These are phyloP conservation scores for Parasteatoda tepidariorum DNA, from an alignment of 1,140 invertebrate genomes.

Conservation along the genomic window DNA sequence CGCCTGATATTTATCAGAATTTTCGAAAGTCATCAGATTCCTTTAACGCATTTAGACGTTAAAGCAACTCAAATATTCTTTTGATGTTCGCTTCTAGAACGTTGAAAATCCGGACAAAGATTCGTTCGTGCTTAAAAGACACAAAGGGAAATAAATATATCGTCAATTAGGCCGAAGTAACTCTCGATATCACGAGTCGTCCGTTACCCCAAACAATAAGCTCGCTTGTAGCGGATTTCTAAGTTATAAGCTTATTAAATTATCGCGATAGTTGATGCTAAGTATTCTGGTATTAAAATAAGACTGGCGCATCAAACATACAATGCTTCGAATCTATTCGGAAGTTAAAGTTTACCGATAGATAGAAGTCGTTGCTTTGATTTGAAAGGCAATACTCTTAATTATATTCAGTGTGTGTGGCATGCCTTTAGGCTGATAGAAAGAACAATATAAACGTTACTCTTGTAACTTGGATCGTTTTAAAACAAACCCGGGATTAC, in stretches of 20 bases:
- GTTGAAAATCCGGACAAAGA: slow-evolving; percentile 9
- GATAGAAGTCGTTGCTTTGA: slow-evolving; percentile 37
- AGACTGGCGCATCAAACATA: slow-evolving; percentile 21
- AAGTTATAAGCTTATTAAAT: slow-evolving; percentile 59
- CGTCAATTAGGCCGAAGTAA: slow-evolving; percentile 41
- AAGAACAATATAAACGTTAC: slow-evolving; percentile 36
- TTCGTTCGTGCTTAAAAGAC: not conserved
- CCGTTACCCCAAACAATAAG: slow-evolving; percentile 39
- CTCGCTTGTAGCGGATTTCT: slow-evolving; percentile 46
- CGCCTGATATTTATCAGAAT: not conserved
- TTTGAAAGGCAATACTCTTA: slow-evolving; percentile 53
- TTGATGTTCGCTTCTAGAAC: slow-evolving; percentile 25
- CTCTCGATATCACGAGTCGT: not conserved
- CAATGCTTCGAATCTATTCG: slow-evolving; percentile 22
- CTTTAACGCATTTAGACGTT: slow-evolving; percentile 27
- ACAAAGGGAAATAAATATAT: slow-evolving; percentile 55
- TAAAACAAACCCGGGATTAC: slow-evolving; percentile 48
- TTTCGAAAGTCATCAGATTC: not conserved
- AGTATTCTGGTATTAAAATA: slow-evolving; percentile 50
- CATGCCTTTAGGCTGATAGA: slow-evolving; percentile 18
- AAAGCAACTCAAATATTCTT: slow-evolving; percentile 19
- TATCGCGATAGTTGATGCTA: slow-evolving; percentile 40
- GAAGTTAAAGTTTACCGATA: slow-evolving; percentile 52
- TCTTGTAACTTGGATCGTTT: slow-evolving; percentile 19
- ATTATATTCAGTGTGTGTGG: slow-evolving; percentile 46